phyloP scores from a whole-genome alignment of 2,797 vertebrate species.

The Alcedo atthis region DNA sequence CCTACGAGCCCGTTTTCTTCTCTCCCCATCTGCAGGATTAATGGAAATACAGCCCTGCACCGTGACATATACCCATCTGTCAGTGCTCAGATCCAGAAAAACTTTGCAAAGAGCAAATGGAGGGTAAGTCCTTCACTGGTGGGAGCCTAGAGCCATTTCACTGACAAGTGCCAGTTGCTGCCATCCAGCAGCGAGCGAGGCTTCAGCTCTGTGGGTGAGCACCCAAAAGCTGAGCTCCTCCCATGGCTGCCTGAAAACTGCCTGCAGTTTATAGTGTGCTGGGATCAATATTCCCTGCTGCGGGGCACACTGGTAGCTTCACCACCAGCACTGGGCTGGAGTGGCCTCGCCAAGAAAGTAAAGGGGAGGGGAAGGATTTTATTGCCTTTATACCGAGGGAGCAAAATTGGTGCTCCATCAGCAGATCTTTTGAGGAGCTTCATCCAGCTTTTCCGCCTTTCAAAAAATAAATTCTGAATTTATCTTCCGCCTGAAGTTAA shows the following conservation, averaged over 20 bases:
- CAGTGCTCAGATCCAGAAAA: constrained; percentile 92
- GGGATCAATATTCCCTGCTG: neutral
- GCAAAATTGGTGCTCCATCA: neutral
- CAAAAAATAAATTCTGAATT: neutral
- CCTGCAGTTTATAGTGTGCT: accelerated
- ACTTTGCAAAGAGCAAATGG: constrained; percentile 94
- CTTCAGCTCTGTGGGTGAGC: neutral
- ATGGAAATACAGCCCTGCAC: constrained; percentile 86
- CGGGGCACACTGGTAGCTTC: accelerated
- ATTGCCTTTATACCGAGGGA: neutral
- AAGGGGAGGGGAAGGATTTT: neutral
- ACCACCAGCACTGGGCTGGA: accelerated
- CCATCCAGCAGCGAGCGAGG: neutral
- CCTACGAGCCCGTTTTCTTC: constrained; percentile 38
- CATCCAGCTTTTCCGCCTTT: neutral
- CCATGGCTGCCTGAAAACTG: neutral
- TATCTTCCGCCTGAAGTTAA: neutral
- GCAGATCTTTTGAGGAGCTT: neutral
- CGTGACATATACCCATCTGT: constrained; percentile 90
- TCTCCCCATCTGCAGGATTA: constrained; percentile 84
- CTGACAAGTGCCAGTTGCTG: neutral
- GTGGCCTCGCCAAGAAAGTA: neutral
- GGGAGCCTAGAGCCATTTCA: neutral
- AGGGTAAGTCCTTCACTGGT: constrained; percentile 80
- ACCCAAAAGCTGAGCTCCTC: neutral